These are phyloP conservation scores for Meghimatium bilineatum DNA, from an alignment of 2,888 invertebrate genomes.

Conservation along the genomic window DNA sequence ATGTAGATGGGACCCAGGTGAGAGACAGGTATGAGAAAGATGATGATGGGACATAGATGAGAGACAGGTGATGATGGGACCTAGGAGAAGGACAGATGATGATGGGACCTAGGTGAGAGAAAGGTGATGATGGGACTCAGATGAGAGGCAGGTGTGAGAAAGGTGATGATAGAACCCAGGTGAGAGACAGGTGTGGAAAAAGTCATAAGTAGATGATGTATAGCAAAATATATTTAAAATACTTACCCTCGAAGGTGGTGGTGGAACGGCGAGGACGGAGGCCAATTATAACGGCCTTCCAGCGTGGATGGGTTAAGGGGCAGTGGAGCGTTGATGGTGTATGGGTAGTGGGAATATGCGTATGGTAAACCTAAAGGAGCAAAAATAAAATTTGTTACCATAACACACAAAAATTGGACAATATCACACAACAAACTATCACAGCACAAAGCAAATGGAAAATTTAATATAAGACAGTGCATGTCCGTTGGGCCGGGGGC, in stretches of 20 bases:
- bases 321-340: constrained; percentile 81
- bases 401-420: too few relatives aligned
- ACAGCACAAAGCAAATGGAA: too few relatives aligned
- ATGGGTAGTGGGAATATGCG: constrained; percentile 57
- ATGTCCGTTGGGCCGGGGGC: too few relatives aligned
- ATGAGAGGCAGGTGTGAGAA: not conserved
- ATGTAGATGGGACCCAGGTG: not conserved
- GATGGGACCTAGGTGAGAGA: too few relatives aligned
- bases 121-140: not conserved
- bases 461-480: too few relatives aligned
- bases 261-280: constrained; percentile 74
- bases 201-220: too few relatives aligned
- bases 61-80: too few relatives aligned
- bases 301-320: constrained; percentile 81
- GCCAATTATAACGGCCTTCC: constrained; percentile 79
- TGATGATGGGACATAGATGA: too few relatives aligned
- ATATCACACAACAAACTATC: too few relatives aligned
- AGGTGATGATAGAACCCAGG: too few relatives aligned
- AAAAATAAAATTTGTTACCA: not conserved
- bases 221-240: too few relatives aligned
- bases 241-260: constrained; percentile 77
- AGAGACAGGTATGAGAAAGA: not conserved
- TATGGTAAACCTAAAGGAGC: constrained; percentile 25
- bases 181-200: not conserved
- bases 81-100: too few relatives aligned